phyloP scores from a whole-genome alignment of 1,140 invertebrate genomes.

The Temnothorax curvispinosus region DNA sequence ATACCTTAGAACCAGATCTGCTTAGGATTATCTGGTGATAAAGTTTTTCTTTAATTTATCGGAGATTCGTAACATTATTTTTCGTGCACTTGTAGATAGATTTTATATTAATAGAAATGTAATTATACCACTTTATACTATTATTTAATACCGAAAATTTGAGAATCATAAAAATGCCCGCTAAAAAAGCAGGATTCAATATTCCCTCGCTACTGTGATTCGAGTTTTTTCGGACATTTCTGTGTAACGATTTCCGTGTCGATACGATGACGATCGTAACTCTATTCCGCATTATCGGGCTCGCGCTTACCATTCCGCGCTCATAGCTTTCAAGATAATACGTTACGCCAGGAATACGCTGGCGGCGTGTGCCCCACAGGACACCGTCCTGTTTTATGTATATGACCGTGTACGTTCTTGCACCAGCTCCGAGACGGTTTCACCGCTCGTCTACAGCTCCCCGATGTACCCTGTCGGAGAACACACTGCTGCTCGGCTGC shows the following conservation, averaged over 20 bases:
- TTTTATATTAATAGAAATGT: background rate
- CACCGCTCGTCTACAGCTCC: conserved; percentile 55
- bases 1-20: conserved; percentile 1
- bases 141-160: background rate
- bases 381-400: conserved; percentile 55
- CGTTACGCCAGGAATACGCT: conserved; percentile 52
- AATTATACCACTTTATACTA: background rate
- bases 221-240: background rate
- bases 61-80: background rate
- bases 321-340: conserved; percentile 54
- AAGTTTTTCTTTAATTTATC: background rate
- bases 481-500: conserved; percentile 46
- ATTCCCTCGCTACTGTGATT: background rate
- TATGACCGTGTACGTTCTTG: conserved; percentile 49
- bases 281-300: conserved; percentile 41
- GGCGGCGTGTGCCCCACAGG: conserved; percentile 48
- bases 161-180: background rate
- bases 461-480: conserved; percentile 58
- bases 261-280: conserved; percentile 18
- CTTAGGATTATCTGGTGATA: background rate
- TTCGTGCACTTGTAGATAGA: background rate
- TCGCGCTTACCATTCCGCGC: conserved; percentile 25
- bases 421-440: conserved; percentile 45
- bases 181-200: background rate
- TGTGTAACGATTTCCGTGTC: conserved; percentile 10